Percentiles rank a stretch among this genome's conserved stretches.
phyloP scores from a whole-genome alignment of 2,797 vertebrate genomes.

The Melanotaenia boesemani region DNA sequence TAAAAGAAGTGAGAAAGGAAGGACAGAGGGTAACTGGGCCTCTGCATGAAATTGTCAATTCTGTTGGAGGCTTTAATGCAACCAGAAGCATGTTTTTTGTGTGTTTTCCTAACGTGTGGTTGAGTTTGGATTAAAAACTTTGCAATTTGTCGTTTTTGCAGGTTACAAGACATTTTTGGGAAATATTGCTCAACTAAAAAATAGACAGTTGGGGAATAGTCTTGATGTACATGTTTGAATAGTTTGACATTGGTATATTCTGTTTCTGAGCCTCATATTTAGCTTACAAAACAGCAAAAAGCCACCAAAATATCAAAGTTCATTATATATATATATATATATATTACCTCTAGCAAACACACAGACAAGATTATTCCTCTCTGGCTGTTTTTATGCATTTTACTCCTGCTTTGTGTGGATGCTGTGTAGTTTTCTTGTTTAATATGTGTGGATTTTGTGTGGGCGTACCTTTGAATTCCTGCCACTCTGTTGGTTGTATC shows the following conservation, averaged over 20 bases:
- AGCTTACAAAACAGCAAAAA: neutral
- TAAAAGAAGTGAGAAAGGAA: constrained; percentile 87
- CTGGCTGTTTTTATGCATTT: constrained; percentile 24
- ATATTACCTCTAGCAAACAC: constrained; percentile 16
- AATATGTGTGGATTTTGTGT: constrained; percentile 70
- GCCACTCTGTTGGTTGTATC: constrained; percentile 50
- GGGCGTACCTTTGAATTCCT: constrained; percentile 65
- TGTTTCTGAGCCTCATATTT: neutral
- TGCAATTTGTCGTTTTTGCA: constrained; percentile 5
- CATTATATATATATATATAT: constrained; percentile 13
- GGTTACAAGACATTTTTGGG: neutral
- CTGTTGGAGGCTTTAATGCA: constrained; percentile 6
- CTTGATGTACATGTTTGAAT: neutral
- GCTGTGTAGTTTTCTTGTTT: constrained; percentile 64
- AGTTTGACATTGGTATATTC: neutral
- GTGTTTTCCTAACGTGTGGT: constrained; percentile 14
- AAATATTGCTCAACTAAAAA: constrained; percentile 6
- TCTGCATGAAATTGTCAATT: constrained; percentile 60
- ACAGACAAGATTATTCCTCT: constrained; percentile 29
- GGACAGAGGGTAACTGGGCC: constrained; percentile 84
- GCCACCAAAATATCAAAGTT: neutral
- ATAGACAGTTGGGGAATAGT: neutral
- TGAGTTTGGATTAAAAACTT: constrained; percentile 1
- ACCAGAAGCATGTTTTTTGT: constrained; percentile 41
- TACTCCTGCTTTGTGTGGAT: constrained; percentile 45